Percentiles rank a stretch among this genome's conserved stretches.
Conservation (phyloP, 2,797 vertebrate species). For the Nyctalus aviator region DNA sequence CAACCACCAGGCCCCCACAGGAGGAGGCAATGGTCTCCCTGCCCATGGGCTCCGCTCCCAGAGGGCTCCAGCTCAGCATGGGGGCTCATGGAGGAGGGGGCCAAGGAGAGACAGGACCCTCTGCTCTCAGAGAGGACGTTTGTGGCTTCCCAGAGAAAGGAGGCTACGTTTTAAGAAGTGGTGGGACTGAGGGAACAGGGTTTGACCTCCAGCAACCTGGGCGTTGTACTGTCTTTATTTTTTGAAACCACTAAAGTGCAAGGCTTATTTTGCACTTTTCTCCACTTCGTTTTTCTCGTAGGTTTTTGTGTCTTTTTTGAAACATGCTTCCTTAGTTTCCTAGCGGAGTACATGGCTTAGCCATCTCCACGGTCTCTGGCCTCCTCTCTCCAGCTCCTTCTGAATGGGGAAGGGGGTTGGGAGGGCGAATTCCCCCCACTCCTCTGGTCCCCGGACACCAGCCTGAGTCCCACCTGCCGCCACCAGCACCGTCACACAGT, state of each 20-base stretch:
- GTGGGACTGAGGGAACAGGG: background rate
- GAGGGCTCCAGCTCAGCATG: background rate
- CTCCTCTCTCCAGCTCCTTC: slow-evolving; percentile 41
- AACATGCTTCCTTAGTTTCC: slow-evolving; percentile 67
- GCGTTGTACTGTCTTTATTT: slow-evolving; percentile 78
- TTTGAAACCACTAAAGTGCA: slow-evolving; percentile 91
- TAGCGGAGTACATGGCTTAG: slow-evolving; percentile 82
- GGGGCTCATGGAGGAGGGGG: background rate
- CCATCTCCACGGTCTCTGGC: slow-evolving; percentile 58
- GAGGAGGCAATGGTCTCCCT: background rate
- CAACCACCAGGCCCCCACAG: background rate
- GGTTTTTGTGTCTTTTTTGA: slow-evolving; percentile 76
- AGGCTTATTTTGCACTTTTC: slow-evolving; percentile 88
- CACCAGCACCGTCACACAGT: slow-evolving; percentile 75
- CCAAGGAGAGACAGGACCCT: background rate
- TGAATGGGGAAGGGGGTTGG: slow-evolving; percentile 17
- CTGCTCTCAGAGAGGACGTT: background rate
- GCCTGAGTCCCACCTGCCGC: slow-evolving; percentile 34
- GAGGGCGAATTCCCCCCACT: background rate
- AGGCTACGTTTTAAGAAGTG: background rate
- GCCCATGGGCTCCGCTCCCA: background rate
- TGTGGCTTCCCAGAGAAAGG: slow-evolving; percentile 8
- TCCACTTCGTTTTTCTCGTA: slow-evolving; percentile 68
- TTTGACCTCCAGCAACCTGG: slow-evolving; percentile 50
- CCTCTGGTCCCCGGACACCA: slow-evolving; percentile 66